Evolutionary conservation across 2,113 vertebrate genomes (phyloP), one percentile per base, ranked within the genome.

Genomic region (Chloropsis cyanopogon): DNA sequence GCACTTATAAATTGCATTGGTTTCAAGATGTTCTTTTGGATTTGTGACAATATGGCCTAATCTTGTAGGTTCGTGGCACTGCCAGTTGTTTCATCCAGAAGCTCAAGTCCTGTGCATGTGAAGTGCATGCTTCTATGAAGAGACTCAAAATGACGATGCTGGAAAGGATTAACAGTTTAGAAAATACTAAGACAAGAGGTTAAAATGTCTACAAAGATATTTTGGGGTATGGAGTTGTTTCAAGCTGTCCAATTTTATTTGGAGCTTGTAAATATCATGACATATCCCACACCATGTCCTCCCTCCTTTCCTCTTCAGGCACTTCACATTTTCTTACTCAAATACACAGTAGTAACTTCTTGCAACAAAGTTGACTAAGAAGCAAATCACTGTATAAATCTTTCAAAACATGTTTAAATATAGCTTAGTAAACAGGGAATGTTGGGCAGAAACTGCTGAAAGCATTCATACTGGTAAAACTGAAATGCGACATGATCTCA

Each of bases 351-450:
- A 94, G 57, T 72, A 97, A 83, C 77, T 91, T 90, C 64, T 88
- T 92, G 91, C 96, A 82, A 90, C 86, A 33, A 76, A 92, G 73
- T 76, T 90, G 72, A 83, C 68, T 92, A 75, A 88, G 80, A 86
- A 94, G 75, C 54, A 96, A 90, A 94, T 94, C 85, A 88, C 82
- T 57, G 85, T 81, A 88, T 90, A 96, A 92, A 96, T 95, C 90
- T 94, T 96, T 93, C 90, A 92, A 83, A 93, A 61, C 9, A 44
- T n/a, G 41, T 88, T 93, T 95, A 93, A 90, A 88, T 93, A 83
- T 78, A 86, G 72, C 65, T 92, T 93, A 75, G 80, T 84, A 88
- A 86, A 75, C 64, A 0, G 0, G 71, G 76, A 90, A 88, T 59
- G 35, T 22, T 81, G 80, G 85, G 82, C 91, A 92, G 90, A 80